Conservation (phyloP, 2,888 invertebrate genomes). For the Troglohyphantes excavatus region DNA sequence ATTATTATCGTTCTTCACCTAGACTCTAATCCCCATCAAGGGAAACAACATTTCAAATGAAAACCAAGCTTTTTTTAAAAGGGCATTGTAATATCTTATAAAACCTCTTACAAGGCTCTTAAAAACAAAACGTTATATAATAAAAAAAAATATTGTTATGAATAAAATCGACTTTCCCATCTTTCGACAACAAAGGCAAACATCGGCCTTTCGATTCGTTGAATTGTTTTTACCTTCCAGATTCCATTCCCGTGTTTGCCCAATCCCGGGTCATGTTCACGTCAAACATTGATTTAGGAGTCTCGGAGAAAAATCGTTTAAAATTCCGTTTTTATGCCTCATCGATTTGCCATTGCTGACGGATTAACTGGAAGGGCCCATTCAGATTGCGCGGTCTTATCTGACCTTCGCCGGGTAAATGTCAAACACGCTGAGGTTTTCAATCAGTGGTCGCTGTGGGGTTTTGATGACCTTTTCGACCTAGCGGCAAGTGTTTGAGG, state of each 20-base stretch:
- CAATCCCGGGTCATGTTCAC: neutral
- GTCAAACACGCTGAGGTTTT: constrained; percentile 40
- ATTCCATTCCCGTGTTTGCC: neutral
- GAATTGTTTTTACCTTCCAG: constrained; percentile 1
- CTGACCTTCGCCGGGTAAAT: constrained; percentile 21
- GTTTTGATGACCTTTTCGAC: constrained; percentile 40
- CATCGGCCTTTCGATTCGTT: neutral
- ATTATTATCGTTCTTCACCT: too few relatives aligned
- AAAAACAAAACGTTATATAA: too few relatives aligned
- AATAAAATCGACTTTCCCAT: neutral
- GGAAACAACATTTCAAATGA: too few relatives aligned
- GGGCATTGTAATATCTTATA: too few relatives aligned
- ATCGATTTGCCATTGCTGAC: constrained; percentile 15
- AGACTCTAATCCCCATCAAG: too few relatives aligned
- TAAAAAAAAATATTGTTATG: too few relatives aligned
- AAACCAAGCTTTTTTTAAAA: too few relatives aligned
- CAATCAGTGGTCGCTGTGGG: constrained; percentile 38
- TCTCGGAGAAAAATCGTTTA: neutral
- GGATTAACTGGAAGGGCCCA: constrained; percentile 7
- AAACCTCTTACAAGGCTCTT: too few relatives aligned
- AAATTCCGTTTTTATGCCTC: constrained; percentile 7
- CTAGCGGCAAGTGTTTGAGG: constrained; percentile 15
- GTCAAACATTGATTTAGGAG: constrained; percentile 33
- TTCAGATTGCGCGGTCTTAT: neutral
- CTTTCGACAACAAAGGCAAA: neutral